phyloP scores from a whole-genome alignment of 2,113 vertebrate genomes.

The Lagopus leucura region DNA sequence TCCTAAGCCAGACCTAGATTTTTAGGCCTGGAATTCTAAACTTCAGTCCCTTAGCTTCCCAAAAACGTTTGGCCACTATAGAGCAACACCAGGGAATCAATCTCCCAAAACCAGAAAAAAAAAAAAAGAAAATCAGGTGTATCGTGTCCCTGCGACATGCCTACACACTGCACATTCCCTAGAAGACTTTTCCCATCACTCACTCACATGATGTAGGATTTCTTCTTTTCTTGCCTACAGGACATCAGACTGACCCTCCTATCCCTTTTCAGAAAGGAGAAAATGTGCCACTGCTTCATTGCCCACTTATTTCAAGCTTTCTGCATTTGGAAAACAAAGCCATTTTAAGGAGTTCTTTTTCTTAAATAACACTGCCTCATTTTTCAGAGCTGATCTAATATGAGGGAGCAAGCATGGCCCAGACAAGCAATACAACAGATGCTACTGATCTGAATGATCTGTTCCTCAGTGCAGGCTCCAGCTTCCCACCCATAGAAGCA shows the following conservation, averaged over 20 bases:
- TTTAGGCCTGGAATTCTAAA: not conserved
- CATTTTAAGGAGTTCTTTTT: not conserved
- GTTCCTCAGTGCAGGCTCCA: not conserved
- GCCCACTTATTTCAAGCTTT: not conserved
- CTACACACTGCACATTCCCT: not conserved
- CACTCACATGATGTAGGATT: not conserved
- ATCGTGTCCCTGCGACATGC: not conserved
- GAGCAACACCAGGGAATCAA: accelerated
- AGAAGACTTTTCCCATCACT: not conserved
- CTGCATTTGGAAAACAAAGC: not conserved
- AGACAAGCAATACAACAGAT: not conserved
- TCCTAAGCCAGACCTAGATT: not conserved
- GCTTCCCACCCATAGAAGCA: not conserved
- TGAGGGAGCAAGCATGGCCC: not conserved
- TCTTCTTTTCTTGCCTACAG: not conserved
- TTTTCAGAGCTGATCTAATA: not conserved
- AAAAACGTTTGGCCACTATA: not conserved
- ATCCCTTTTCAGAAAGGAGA: not conserved
- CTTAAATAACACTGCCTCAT: not conserved
- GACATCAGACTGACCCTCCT: not conserved
- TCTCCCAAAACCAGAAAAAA: not conserved
- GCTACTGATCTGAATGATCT: not conserved
- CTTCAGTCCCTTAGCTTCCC: not conserved
- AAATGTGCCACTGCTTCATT: not conserved
- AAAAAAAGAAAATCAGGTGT: not conserved